phyloP scores from a whole-genome alignment of 2,797 vertebrate genomes.

The Pangasius djambal region DNA sequence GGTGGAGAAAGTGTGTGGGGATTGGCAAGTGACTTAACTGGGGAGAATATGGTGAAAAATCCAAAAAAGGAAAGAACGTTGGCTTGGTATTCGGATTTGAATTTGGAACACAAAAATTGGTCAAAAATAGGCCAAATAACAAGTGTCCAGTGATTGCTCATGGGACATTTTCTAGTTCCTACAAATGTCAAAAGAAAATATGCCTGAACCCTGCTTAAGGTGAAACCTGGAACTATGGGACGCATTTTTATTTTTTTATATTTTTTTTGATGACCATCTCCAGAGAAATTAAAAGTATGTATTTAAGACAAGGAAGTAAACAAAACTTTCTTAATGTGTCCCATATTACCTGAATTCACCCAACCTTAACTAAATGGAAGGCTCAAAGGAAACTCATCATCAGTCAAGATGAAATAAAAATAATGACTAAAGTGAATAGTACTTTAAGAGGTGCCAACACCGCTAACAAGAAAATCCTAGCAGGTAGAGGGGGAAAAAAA shows the following conservation, averaged over 20 bases:
- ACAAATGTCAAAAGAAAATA: neutral
- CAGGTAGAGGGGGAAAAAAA: neutral
- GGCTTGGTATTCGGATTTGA: neutral
- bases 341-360: constrained; percentile 28
- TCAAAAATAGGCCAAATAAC: neutral
- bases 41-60: neutral
- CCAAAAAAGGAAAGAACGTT: neutral
- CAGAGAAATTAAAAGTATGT: constrained; percentile 25
- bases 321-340: constrained; percentile 27
- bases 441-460: neutral
- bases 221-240: neutral
- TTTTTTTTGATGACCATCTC: constrained; percentile 3
- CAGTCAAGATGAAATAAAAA: constrained; percentile 20
- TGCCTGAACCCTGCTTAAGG: neutral
- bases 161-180: neutral
- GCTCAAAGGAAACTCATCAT: constrained; percentile 5
- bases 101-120: neutral
- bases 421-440: neutral
- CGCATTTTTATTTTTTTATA: neutral
- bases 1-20: neutral
- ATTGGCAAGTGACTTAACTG: neutral
- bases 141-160: neutral
- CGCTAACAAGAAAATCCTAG: neutral
- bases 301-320: constrained; percentile 18
- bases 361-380: constrained; percentile 14